Conservation (phyloP, 2,888 invertebrate genomes). For the Eilema caniola region DNA sequence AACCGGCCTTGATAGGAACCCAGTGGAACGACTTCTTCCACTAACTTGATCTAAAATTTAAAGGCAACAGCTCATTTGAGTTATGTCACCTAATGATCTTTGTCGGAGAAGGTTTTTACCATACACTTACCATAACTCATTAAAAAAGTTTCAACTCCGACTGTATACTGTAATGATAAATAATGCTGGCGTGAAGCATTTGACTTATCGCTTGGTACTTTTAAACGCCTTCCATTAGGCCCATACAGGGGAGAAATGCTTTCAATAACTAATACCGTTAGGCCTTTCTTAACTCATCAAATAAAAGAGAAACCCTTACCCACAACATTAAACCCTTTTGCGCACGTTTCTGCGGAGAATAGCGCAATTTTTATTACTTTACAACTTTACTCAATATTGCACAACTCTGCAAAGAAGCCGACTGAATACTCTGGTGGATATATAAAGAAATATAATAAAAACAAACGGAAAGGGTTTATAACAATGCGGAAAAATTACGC, state of each 20-base stretch:
- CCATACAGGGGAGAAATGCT: constrained; percentile 65
- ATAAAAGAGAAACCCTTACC: constrained; percentile 75
- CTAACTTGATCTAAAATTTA: not conserved
- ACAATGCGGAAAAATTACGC: constrained; percentile 86
- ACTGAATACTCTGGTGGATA: constrained; percentile 60
- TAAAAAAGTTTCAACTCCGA: constrained; percentile 46
- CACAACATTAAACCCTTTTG: constrained; percentile 81
- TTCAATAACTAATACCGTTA: constrained; percentile 76
- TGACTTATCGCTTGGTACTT: constrained; percentile 65
- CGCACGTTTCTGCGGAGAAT: constrained; percentile 81
- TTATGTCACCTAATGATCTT: constrained; percentile 34
- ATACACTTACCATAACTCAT: constrained; percentile 48
- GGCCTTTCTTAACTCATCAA: constrained; percentile 60
- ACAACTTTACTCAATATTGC: constrained; percentile 76
- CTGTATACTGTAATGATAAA: constrained; percentile 59
- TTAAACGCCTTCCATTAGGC: constrained; percentile 67
- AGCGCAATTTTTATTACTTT: constrained; percentile 84
- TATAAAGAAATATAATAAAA: constrained; percentile 81
- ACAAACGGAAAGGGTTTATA: constrained; percentile 85
- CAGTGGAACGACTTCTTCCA: not conserved
- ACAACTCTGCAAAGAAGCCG: constrained; percentile 82
- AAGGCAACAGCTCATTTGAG: constrained; percentile 3
- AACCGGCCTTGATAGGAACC: not conserved
- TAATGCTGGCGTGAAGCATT: constrained; percentile 65
- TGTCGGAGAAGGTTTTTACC: constrained; percentile 44